These are phyloP conservation scores for Leptopilina syphax DNA, from an alignment of 2,888 invertebrate species.

Conservation along the genomic window DNA sequence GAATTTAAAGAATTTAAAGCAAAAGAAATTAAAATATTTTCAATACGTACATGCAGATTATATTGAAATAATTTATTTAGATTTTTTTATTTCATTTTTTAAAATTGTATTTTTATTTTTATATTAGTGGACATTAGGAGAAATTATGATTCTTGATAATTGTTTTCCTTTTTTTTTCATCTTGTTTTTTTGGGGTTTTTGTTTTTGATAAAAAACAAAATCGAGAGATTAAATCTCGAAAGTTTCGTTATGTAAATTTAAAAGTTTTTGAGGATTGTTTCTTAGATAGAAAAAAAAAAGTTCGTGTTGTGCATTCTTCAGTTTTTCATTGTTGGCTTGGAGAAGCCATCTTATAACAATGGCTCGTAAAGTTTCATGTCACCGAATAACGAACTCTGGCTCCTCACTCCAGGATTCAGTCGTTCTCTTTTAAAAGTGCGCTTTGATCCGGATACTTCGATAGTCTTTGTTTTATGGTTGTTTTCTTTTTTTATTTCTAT, in stretches of 20 bases:
- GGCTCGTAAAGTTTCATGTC: slow-evolving; percentile 40
- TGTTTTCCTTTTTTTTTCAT: neutral
- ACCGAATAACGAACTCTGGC: slow-evolving; percentile 37
- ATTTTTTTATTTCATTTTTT: neutral
- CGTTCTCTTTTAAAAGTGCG: slow-evolving; percentile 36
- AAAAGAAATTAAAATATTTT: neutral
- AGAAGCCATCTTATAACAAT: slow-evolving; percentile 39
- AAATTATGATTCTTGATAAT: slow-evolving; percentile 2
- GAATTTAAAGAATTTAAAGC: neutral
- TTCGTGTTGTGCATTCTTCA: slow-evolving; percentile 33
- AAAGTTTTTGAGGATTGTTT: slow-evolving; percentile 21
- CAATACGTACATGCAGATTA: no score
- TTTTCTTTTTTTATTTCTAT: slow-evolving; percentile 19
- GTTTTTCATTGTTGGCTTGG: slow-evolving; percentile 35
- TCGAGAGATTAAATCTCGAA: neutral
- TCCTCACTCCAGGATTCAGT: slow-evolving; percentile 37
- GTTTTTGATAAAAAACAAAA: neutral
- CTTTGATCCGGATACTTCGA: slow-evolving; percentile 37
- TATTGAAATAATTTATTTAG: no score
- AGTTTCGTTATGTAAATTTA: slow-evolving; percentile 7
- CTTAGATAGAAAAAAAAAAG: slow-evolving; percentile 29
- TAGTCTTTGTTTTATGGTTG: slow-evolving; percentile 32
- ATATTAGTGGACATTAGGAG: neutral
- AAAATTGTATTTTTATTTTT: neutral
- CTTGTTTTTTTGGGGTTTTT: no score